These are phyloP conservation scores for Megaleporinus macrocephalus DNA, from an alignment of 2,113 vertebrate genomes.

Conservation along the genomic window DNA sequence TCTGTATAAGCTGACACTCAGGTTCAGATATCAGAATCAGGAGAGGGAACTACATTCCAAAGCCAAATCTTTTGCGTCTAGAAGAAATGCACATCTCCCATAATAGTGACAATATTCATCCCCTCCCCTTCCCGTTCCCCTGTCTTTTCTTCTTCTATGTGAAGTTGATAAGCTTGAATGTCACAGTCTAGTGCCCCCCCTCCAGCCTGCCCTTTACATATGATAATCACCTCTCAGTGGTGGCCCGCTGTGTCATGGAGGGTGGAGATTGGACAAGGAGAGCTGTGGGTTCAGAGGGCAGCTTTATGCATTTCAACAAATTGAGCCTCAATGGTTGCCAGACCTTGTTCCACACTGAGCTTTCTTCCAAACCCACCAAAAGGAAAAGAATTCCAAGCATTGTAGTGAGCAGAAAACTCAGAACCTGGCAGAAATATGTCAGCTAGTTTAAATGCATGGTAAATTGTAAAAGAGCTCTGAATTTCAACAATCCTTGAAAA, in stretches of 20 bases:
- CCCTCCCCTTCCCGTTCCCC: conserved; percentile 23
- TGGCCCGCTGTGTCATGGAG: conserved; percentile 66
- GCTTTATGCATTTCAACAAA: conserved; percentile 75
- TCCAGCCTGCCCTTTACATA: conserved; percentile 69
- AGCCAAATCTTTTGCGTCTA: too few species aligned
- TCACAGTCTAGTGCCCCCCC: conserved; percentile 59
- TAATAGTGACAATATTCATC: conserved; percentile 59
- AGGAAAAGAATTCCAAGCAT: background rate
- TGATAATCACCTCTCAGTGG: conserved; percentile 77
- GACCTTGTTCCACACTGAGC: conserved; percentile 45
- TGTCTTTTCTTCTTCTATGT: conserved; percentile 59
- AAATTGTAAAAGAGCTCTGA: too few species aligned
- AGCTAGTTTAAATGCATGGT: too few species aligned
- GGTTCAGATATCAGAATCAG: too few species aligned
- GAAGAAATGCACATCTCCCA: too few species aligned
- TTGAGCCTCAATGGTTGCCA: conserved; percentile 61
- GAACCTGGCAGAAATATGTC: background rate
- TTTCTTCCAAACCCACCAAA: conserved; percentile 28
- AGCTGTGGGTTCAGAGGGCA: conserved; percentile 66
- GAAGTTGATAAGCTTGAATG: conserved; percentile 72
- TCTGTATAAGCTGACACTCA: too few species aligned
- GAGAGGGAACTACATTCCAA: too few species aligned
- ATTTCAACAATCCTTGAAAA: too few species aligned
- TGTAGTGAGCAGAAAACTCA: background rate
- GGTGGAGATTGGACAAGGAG: conserved; percentile 51